Base-by-base conservation (phyloP, 2,888 invertebrate genomes). In the Junonia oenone region DNA sequence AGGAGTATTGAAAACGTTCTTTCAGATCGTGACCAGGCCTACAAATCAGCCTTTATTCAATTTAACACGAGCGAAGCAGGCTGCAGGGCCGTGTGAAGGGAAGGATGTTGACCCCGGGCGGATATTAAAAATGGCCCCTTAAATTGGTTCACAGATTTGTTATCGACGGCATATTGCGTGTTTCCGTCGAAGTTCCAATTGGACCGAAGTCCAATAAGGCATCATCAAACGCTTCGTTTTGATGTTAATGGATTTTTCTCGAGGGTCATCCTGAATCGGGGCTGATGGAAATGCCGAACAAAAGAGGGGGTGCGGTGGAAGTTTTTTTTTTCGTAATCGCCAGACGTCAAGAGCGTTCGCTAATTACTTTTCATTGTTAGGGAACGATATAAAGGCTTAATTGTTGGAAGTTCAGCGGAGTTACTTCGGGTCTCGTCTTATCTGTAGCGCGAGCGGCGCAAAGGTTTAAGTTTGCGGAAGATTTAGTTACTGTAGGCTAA, bases 1-100 rank as follows among this genome's bases (percentile, higher is more conserved):
- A 82, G 79, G 76, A 83, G 81, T 85, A 87, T 85, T 87, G 87
- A 83, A 83, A 87, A 79, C 76, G 83, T 72, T 80, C 76, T 78
- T 81, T 80, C 77, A 80, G 78, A 68, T 59, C 62, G 67, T 58
- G 68, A 54, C 63, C 66, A 64, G 71, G 74, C 78, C 77, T 75
- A 80, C 79, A 80, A 80, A 83, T 81, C 78, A 78, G 76, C 79
- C 76, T 80, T 86, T 73, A 79, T 80, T 77, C 78, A 81, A 84
- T 85, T 82, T 77, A 75, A 72, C 71, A 72, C 71, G 67, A 70
- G 59, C 59, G 61, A 58, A 63, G 54, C 63, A 63, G 65, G 67
- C 66, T 72, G 70, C 69, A 72, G 75, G 71, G 71, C 76, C 79
- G 79, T 81, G 83, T 73, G 80, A 81, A 77, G 78, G 73, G 66